Conservation (phyloP, 2,888 invertebrate species). For the Metopia argyrocephala region DNA sequence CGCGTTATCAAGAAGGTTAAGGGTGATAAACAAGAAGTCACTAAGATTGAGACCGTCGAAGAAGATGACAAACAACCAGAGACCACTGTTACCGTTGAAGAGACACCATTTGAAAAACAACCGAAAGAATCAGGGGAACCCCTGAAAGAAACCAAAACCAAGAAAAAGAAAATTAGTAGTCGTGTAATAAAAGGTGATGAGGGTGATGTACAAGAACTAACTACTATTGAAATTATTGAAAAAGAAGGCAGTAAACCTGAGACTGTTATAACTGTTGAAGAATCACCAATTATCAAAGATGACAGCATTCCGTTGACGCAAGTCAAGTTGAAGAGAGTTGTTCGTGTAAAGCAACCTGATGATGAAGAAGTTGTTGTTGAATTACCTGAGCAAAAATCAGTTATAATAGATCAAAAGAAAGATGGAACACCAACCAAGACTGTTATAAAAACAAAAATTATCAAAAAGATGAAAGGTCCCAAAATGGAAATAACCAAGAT, state of each 20-base stretch:
- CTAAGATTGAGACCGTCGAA: constrained; percentile 61
- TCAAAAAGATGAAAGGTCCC: constrained; percentile 78
- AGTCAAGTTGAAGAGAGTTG: constrained; percentile 69
- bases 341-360: constrained; percentile 70
- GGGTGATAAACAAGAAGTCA: constrained; percentile 60
- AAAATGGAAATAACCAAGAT: constrained; percentile 78
- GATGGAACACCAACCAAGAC: constrained; percentile 76
- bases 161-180: constrained; percentile 49
- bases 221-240: constrained; percentile 65
- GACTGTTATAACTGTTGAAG: constrained; percentile 57
- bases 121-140: constrained; percentile 43
- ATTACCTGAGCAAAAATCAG: constrained; percentile 74
- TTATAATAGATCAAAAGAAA: constrained; percentile 76
- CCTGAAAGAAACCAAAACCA: constrained; percentile 58
- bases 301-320: constrained; percentile 30
- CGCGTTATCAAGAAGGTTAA: constrained; percentile 57
- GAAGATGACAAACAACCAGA: constrained; percentile 59
- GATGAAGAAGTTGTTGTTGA: constrained; percentile 74
- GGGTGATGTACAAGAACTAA: constrained; percentile 57
- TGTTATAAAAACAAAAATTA: constrained; percentile 78
- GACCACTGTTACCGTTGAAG: constrained; percentile 58
- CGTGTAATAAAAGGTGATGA: constrained; percentile 60
- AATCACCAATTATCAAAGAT: constrained; percentile 18
- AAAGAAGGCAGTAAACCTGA: constrained; percentile 58
- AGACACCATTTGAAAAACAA: constrained; percentile 48